phyloP scores from a whole-genome alignment of 1,140 invertebrate species.

The Halictus rubicundus region DNA sequence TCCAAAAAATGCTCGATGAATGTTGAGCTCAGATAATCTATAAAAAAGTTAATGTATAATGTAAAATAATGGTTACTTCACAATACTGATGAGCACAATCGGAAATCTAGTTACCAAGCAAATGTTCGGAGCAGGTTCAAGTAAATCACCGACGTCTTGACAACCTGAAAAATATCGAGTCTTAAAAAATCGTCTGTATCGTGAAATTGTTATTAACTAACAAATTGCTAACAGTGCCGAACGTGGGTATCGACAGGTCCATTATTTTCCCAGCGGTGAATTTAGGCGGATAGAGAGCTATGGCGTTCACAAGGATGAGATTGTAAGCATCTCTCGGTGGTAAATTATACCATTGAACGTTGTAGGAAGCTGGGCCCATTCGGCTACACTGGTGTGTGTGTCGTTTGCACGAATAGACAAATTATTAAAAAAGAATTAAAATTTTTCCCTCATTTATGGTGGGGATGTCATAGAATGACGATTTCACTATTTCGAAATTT shows the following conservation, averaged over 20 bases:
- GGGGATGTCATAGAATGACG: no score
- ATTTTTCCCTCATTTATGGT: no score
- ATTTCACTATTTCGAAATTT: no score
- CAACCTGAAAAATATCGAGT: conserved; percentile 32
- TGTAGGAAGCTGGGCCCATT: conserved; percentile 37
- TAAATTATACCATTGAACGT: conserved; percentile 50
- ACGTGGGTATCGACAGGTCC: conserved; percentile 47
- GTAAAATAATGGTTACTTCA: not conserved
- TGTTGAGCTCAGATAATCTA: not conserved
- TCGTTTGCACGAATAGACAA: not conserved
- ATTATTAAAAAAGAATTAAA: no score
- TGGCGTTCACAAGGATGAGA: conserved; percentile 36
- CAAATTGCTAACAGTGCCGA: conserved; percentile 38
- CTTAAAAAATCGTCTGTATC: not conserved
- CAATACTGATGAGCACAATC: not conserved
- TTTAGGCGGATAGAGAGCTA: conserved; percentile 53
- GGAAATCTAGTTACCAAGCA: not conserved
- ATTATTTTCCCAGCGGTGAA: conserved; percentile 55
- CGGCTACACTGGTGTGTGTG: conserved; percentile 35
- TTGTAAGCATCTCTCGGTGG: conserved; percentile 12
- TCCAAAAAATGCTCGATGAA: not conserved
- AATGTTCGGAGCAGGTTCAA: conserved; percentile 54
- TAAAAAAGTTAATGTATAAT: not conserved
- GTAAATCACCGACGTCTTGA: conserved; percentile 46
- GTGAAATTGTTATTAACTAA: not conserved